These are phyloP conservation scores for Drymonia ruficornis DNA, from an alignment of 2,888 invertebrate species.

Conservation along the genomic window DNA sequence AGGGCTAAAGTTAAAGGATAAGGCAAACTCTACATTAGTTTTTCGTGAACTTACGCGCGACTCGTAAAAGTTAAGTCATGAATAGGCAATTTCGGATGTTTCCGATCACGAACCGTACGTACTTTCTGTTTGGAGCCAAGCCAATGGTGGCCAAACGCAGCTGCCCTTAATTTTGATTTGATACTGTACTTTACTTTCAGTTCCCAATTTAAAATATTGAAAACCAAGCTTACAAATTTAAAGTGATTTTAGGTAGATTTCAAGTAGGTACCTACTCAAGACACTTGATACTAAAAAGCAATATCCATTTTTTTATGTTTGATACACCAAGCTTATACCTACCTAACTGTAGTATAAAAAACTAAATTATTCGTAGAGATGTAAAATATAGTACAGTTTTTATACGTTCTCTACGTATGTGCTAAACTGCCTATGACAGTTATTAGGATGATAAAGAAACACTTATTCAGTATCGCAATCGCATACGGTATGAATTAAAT, in stretches of 20 bases:
- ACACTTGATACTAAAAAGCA: too few species aligned
- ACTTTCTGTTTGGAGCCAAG: conserved; percentile 60
- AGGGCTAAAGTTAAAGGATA: not conserved
- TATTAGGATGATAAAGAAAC: too few species aligned
- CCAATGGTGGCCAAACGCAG: conserved; percentile 66
- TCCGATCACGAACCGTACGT: conserved; percentile 71
- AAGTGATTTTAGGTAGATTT: not conserved
- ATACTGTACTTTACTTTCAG: conserved; percentile 31
- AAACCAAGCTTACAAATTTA: not conserved
- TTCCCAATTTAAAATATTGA: not conserved
- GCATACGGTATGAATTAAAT: too few species aligned
- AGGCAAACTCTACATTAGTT: conserved; percentile 21
- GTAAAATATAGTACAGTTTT: too few species aligned
- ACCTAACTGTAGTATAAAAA: too few species aligned
- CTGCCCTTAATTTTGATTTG: conserved; percentile 55
- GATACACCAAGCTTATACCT: too few species aligned
- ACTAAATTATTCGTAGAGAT: too few species aligned
- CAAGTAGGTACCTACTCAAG: not conserved
- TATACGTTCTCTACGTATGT: too few species aligned
- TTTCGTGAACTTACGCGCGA: conserved; percentile 40
- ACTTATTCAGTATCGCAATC: too few species aligned
- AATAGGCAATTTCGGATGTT: conserved; percentile 74
- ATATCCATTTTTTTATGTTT: too few species aligned
- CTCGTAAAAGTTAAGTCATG: conserved; percentile 64
- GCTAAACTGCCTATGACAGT: too few species aligned